Base-by-base conservation (phyloP, 2,797 vertebrate genomes). In the Spondyliosoma cantharus region DNA sequence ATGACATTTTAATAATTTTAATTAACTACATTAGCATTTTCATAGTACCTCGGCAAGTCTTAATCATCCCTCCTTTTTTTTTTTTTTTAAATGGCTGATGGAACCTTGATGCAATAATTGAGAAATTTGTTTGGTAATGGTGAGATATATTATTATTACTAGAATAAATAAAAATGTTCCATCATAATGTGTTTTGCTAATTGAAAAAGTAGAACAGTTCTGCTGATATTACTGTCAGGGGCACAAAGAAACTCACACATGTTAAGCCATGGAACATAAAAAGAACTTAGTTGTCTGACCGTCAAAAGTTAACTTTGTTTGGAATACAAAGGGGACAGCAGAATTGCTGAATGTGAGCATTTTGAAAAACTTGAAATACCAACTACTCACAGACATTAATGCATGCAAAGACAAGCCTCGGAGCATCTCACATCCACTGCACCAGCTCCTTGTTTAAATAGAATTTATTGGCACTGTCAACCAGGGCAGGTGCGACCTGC, bases 401-500 rank as follows among this genome's bases (percentile, higher is more conserved):
- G 16, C 50, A 57, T 74, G n/a, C 27, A 52, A 78, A 74, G 25
- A 29, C 14, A 67, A 48, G 16, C 14, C 16, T 62, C 13, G 20
- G 58, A 73, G 68, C 5, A n/a, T 52, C 63, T 62, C 66, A 50
- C 43, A 37, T 60, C 45, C 11, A 15, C 19, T n/a, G 58, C 29
- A 52, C 9, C 22, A 20, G 25, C 43, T 54, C 50, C 63, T 65
- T 16, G 4, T 74, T 75, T 25, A 37, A 25, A 46, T 32, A 29
- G 20, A 59, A 82, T 73, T 75, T 66, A 77, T 60, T 72, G 79
- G 70, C 63, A 56, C 37, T 46, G 62, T 74, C 48, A 62, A 57
- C 45, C 50, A 48, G 67, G 59, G 58, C 76, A 86, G 71, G 72
- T 82, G 66, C 22, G 12, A 45, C 72, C 62, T 49, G 37, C 62